Percentiles rank a stretch among this genome's conserved stretches.
Conservation (phyloP, 2,888 invertebrate species). For the Erebia ligea region DNA sequence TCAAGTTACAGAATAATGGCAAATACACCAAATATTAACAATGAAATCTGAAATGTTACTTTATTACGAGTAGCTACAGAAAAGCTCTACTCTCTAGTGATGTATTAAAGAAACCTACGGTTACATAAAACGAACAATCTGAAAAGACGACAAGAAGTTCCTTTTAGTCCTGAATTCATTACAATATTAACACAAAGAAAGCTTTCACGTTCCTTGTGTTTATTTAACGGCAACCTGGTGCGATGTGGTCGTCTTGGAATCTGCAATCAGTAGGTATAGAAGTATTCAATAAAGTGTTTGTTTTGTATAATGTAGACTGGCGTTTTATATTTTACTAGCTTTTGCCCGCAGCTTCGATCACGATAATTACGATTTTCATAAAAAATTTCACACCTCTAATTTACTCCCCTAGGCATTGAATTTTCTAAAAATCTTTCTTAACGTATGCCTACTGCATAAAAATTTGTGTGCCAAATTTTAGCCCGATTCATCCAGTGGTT, state of each 20-base stretch:
- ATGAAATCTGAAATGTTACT: no score
- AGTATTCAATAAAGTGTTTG: slow-evolving; percentile 48
- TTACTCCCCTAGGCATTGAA: no score
- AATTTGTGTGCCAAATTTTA: background rate
- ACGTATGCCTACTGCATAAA: no score
- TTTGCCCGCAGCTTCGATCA: no score
- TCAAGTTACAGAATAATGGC: no score
- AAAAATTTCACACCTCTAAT: no score
- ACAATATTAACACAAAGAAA: slow-evolving; percentile 29
- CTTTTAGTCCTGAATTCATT: slow-evolving; percentile 13
- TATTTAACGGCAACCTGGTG: slow-evolving; percentile 24
- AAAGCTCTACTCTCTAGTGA: background rate
- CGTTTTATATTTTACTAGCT: slow-evolving; percentile 24
- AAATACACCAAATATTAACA: no score
- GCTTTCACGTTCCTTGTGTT: slow-evolving; percentile 28
- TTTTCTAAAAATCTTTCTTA: no score
- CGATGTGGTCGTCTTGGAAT: slow-evolving; percentile 47
- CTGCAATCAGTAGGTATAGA: slow-evolving; percentile 52
- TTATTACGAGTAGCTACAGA: background rate
- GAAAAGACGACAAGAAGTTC: background rate
- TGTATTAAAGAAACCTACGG: background rate
- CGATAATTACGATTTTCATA: no score
- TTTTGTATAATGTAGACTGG: slow-evolving; percentile 40
- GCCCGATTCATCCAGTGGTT: no score
- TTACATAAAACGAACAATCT: slow-evolving; percentile 1